A percentile compares a stretch with the other conserved stretches of the same genome.
phyloP scores from a whole-genome alignment of 2,888 invertebrate genomes.

The Apamea anceps region DNA sequence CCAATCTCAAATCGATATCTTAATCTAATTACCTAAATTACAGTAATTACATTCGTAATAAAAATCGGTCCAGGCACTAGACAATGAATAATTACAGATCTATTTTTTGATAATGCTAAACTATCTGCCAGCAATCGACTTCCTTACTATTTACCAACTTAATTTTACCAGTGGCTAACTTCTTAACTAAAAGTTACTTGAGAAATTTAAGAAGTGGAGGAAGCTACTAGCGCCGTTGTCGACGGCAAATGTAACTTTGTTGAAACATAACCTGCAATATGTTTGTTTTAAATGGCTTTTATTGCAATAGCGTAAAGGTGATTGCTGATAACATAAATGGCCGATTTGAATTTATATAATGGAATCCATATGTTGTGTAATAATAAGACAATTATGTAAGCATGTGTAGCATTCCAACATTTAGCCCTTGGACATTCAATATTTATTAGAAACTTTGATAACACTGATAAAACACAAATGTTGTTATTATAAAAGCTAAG shows the following conservation, averaged over 20 bases:
- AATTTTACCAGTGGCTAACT: conserved; percentile 29
- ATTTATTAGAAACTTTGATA: conserved; percentile 44
- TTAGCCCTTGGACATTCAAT: conserved; percentile 56
- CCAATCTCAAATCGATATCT: conserved; percentile 65
- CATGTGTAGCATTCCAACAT: conserved; percentile 49
- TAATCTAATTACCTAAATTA: conserved; percentile 73
- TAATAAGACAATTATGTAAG: conserved; percentile 52
- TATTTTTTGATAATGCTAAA: conserved; percentile 68
- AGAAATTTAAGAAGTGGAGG: not conserved
- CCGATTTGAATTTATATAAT: conserved; percentile 59
- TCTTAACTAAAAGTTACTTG: conserved; percentile 8
- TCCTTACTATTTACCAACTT: conserved; percentile 61
- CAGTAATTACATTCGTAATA: conserved; percentile 70
- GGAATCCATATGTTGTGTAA: conserved; percentile 57
- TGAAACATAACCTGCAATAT: conserved; percentile 50
- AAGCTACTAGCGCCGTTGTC: conserved; percentile 40
- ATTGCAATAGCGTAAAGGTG: conserved; percentile 52
- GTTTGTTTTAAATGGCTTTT: conserved; percentile 66
- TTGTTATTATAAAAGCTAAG: conserved; percentile 25
- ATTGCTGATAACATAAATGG: conserved; percentile 61
- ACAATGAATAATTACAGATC: conserved; percentile 74
- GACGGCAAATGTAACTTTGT: conserved; percentile 50
- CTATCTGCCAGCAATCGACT: conserved; percentile 60
- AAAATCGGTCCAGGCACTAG: conserved; percentile 59
- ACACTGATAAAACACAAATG: conserved; percentile 41